phyloP scores from a whole-genome alignment of 2,113 vertebrate genomes.

The Nibea coibor region DNA sequence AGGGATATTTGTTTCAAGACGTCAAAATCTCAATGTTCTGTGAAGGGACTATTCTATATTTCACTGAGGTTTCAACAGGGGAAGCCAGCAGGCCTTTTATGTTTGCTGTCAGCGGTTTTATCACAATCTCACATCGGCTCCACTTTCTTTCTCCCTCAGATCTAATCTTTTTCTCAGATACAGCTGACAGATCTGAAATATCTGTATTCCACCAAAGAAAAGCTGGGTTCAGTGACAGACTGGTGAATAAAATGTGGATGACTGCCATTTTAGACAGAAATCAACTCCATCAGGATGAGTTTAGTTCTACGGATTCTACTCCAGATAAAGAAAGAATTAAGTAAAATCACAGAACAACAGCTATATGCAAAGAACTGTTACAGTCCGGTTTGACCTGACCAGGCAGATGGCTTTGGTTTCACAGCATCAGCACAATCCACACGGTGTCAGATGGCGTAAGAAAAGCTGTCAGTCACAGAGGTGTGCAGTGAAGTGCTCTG shows the following conservation, averaged over 20 bases:
- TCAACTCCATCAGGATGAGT: not conserved
- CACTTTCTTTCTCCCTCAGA: not conserved
- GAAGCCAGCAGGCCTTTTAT: conserved; percentile 14
- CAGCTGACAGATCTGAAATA: not conserved
- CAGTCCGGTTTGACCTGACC: not conserved
- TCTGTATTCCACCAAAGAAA: not conserved
- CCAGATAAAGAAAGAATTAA: not conserved
- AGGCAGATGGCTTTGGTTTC: conserved; percentile 21
- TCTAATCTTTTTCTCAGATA: conserved; percentile 4
- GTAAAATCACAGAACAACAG: not conserved
- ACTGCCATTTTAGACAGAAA: not conserved
- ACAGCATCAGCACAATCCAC: conserved; percentile 2
- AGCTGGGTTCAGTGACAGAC: not conserved
- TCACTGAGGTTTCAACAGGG: conserved; percentile 22
- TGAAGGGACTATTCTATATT: conserved; percentile 38
- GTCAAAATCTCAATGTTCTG: conserved; percentile 34
- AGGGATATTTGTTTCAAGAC: conserved; percentile 13
- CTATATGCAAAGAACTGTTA: not conserved
- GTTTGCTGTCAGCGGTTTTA: conserved; percentile 42
- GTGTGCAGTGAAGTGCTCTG: not conserved
- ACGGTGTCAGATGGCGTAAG: not conserved
- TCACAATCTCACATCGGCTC: not conserved
- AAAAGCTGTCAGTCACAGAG: conserved; percentile 18
- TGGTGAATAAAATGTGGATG: not conserved
- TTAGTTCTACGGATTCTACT: not conserved